Evolutionary conservation across 2,113 vertebrate genomes (phyloP).

Genomic region (Thalassarche chlororhynchos): DNA sequence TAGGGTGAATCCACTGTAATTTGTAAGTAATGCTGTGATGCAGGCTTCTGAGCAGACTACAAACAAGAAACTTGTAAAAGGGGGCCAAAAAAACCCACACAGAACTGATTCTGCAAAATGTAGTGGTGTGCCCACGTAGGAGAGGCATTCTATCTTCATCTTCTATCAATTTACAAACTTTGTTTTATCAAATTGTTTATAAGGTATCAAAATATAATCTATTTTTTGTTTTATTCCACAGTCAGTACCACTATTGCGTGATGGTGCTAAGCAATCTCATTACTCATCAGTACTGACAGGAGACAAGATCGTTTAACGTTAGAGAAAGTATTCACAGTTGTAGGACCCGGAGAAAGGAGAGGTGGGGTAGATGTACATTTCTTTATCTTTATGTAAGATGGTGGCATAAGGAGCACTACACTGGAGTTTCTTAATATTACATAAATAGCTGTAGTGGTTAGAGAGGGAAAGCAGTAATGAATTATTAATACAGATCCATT

Average conservation of each 20-base stretch:
- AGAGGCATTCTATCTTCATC: not conserved
- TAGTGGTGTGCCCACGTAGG: not conserved
- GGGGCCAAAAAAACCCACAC: not conserved
- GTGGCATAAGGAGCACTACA: not conserved
- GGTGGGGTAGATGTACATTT: not conserved
- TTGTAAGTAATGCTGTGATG: not conserved
- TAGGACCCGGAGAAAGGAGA: not conserved
- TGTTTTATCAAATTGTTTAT: not conserved
- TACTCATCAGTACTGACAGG: not conserved
- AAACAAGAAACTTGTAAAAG: not conserved
- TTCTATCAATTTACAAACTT: not conserved
- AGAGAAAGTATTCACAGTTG: not conserved
- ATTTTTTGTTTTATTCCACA: not conserved
- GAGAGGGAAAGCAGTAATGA: not conserved
- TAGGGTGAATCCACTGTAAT: not conserved
- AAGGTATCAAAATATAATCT: not conserved
- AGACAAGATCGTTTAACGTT: not conserved
- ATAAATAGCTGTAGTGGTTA: not conserved
- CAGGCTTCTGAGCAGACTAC: not conserved
- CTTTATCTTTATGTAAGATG: not conserved
- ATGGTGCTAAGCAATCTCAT: not conserved
- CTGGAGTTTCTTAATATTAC: not conserved
- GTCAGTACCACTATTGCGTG: not conserved
- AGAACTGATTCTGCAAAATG: not conserved
- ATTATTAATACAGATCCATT: not conserved